Evolutionary conservation across 2,113 vertebrate genomes (phyloP).

Genomic region (Turnix velox): DNA sequence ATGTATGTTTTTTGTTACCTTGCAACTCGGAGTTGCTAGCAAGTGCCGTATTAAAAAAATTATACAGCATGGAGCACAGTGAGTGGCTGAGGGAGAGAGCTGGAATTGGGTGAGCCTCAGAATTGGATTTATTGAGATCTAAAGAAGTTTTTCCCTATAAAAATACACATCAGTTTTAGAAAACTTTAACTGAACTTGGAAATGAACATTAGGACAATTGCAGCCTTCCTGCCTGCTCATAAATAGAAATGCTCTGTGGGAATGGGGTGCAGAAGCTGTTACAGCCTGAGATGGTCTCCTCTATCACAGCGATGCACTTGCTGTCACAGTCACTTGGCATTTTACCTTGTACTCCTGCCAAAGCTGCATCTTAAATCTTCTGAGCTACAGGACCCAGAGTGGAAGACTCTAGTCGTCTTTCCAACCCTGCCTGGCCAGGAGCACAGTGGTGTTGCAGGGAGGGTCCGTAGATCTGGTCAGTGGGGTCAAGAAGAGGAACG

Average conservation of each 20-base stretch:
- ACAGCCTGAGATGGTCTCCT: neutral
- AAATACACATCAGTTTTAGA: neutral
- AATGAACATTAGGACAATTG: neutral
- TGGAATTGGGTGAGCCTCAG: neutral
- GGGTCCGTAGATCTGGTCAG: neutral
- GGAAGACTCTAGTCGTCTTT: neutral
- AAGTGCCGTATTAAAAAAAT: constrained; percentile 36
- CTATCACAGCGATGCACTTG: neutral
- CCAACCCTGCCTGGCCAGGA: neutral
- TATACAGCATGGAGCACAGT: neutral
- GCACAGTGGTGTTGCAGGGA: neutral
- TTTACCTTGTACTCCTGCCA: constrained; percentile 13
- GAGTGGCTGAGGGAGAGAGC: neutral
- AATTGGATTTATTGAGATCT: neutral
- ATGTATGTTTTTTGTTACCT: constrained; percentile 40
- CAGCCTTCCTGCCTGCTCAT: neutral
- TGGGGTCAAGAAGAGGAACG: neutral
- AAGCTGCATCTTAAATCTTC: constrained; percentile 21
- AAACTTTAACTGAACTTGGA: constrained; percentile 8
- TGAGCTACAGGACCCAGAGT: neutral
- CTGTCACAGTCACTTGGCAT: constrained; percentile 9
- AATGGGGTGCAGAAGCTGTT: constrained; percentile 13
- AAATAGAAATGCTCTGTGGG: neutral
- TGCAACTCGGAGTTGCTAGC: constrained; percentile 18
- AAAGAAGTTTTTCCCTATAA: neutral